Conservation (phyloP, 1,140 invertebrate species). For the Cryptotermes secundus region DNA sequence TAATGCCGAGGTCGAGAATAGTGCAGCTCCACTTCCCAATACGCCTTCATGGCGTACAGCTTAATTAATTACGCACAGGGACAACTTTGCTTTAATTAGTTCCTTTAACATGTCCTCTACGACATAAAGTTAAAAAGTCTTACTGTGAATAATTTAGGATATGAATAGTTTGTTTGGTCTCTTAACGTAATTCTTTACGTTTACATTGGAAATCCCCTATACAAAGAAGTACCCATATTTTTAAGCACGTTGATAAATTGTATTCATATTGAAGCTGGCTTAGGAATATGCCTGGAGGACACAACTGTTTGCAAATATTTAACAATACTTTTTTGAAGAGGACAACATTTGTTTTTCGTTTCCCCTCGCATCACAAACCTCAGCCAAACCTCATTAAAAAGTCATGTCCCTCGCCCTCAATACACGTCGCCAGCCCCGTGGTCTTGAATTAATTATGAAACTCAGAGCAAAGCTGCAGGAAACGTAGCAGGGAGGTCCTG, state of each 20-base stretch:
- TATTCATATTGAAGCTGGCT: not conserved
- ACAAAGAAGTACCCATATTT: not conserved
- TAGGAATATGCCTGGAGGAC: not conserved
- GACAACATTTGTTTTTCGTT: slow-evolving; percentile 5
- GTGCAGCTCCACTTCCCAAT: too few relatives aligned
- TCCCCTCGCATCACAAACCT: slow-evolving; percentile 16
- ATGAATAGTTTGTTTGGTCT: too few relatives aligned
- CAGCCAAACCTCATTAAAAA: slow-evolving; percentile 3
- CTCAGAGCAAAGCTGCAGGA: not conserved
- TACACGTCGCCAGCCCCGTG: not conserved
- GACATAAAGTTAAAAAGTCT: too few relatives aligned
- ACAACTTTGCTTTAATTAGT: too few relatives aligned
- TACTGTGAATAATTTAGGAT: too few relatives aligned
- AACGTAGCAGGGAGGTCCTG: not conserved
- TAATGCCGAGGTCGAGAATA: too few relatives aligned
- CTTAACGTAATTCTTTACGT: too few relatives aligned
- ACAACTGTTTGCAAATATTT: not conserved
- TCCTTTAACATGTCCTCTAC: too few relatives aligned
- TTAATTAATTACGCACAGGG: too few relatives aligned
- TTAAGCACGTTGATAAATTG: not conserved
- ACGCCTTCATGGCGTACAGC: too few relatives aligned
- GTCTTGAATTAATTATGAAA: not conserved
- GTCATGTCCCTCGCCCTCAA: not conserved
- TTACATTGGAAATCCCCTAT: not conserved
- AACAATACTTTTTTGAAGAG: not conserved